Conservation (phyloP, 2,888 invertebrate species). For the Thumatha senex region DNA sequence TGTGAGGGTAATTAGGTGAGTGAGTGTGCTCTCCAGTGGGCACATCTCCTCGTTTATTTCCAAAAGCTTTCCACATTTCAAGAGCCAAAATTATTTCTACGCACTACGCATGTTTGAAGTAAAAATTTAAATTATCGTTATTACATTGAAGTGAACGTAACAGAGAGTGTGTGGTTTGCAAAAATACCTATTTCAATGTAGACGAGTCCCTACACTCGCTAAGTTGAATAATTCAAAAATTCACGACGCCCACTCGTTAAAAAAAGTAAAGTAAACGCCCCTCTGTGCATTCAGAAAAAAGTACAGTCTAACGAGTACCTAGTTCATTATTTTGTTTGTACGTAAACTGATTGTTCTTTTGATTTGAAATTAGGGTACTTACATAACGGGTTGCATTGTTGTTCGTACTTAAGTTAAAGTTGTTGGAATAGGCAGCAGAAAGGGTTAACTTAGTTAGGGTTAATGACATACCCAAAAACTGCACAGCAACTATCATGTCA, state of each 20-base stretch:
- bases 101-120: too few species aligned
- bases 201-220: slow-evolving; percentile 48
- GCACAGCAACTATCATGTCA: too few species aligned
- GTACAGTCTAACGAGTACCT: slow-evolving; percentile 33
- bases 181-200: slow-evolving; percentile 38
- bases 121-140: too few species aligned
- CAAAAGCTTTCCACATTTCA: too few species aligned
- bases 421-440: too few species aligned
- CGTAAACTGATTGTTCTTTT: slow-evolving; percentile 30
- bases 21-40: too few species aligned
- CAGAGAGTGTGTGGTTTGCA: slow-evolving; percentile 30
- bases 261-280: slow-evolving; percentile 54
- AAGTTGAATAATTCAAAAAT: slow-evolving; percentile 69
- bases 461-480: too few species aligned
- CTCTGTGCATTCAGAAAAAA: slow-evolving; percentile 45
- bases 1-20: too few species aligned
- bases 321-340: slow-evolving; percentile 43
- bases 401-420: too few species aligned
- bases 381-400: slow-evolving; percentile 4
- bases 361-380: slow-evolving; percentile 23
- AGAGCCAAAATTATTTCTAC: too few species aligned
- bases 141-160: slow-evolving; percentile 11
- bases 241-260: slow-evolving; percentile 52
- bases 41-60: too few species aligned
- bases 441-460: too few species aligned